These are phyloP conservation scores for Pteria penguin DNA, from an alignment of 2,888 invertebrate genomes.

Conservation along the genomic window DNA sequence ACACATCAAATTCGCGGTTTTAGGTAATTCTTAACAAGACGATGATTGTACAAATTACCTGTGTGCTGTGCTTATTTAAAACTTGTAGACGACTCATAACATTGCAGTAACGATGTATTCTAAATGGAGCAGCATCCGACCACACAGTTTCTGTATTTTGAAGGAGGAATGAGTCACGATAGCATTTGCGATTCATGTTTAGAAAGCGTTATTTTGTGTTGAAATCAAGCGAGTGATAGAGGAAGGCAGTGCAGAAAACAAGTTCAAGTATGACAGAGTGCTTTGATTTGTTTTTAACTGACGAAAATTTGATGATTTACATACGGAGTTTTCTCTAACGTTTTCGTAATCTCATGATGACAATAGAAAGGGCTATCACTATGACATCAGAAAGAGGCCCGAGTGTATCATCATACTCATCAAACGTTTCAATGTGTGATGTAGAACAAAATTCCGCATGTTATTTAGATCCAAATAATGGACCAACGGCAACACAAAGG, in stretches of 20 bases:
- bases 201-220: background rate
- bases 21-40: background rate
- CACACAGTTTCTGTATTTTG: background rate
- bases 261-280: too few species aligned
- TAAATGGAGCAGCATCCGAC: background rate
- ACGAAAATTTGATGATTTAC: too few species aligned
- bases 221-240: too few species aligned
- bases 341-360: too few species aligned
- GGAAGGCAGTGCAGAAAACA: too few species aligned
- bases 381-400: background rate
- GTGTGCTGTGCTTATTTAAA: background rate
- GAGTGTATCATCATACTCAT: constrained; percentile 17
- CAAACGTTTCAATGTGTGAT: constrained; percentile 10
- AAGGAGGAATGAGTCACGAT: background rate
- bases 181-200: background rate
- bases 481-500: constrained; percentile 1
- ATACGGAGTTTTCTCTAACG: too few species aligned
- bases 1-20: background rate
- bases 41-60: background rate
- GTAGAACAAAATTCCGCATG: background rate
- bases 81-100: background rate
- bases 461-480: constrained; percentile 4
- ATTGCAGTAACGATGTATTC: background rate
- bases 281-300: too few species aligned
- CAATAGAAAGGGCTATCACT: background rate